These are phyloP conservation scores for Rhagoletis zephyria DNA, from an alignment of 1,140 invertebrate genomes.

Conservation along the genomic window DNA sequence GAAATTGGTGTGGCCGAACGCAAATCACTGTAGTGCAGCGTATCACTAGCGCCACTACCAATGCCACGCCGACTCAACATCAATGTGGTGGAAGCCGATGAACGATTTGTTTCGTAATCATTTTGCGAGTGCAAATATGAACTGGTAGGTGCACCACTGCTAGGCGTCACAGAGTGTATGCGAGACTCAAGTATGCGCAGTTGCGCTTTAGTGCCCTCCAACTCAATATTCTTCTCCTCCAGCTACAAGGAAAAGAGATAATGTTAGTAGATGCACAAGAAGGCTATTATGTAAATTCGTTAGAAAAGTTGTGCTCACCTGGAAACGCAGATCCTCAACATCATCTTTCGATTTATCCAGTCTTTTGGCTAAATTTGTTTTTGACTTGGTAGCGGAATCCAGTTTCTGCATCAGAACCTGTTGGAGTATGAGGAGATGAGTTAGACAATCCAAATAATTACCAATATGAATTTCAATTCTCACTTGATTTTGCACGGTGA, in stretches of 20 bases:
- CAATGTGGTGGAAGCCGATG: constrained; percentile 69
- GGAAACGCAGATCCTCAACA: constrained; percentile 86
- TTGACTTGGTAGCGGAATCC: constrained; percentile 78
- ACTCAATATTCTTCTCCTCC: constrained; percentile 85
- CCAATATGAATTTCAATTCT: constrained; percentile 30
- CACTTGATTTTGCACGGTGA: constrained; percentile 89
- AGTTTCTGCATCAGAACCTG: constrained; percentile 82
- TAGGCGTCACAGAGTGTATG: constrained; percentile 61
- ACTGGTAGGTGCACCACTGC: constrained; percentile 59
- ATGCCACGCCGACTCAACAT: constrained; percentile 67
- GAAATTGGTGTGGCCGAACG: constrained; percentile 60
- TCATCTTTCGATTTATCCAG: constrained; percentile 83
- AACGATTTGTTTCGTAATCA: constrained; percentile 71
- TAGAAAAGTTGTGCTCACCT: constrained; percentile 75
- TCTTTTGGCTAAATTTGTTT: constrained; percentile 78
- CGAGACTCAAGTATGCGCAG: constrained; percentile 80
- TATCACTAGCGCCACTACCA: constrained; percentile 61
- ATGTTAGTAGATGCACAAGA: constrained; percentile 24
- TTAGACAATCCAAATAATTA: too few relatives aligned
- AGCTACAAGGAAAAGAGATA: constrained; percentile 74
- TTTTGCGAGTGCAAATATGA: constrained; percentile 70
- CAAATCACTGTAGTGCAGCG: constrained; percentile 52
- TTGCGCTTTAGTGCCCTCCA: constrained; percentile 84
- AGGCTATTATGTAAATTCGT: not conserved
- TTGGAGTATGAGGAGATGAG: constrained; percentile 54